Percentiles rank a stretch among this genome's conserved stretches.
Conservation (phyloP, 2,113 vertebrate species). For the Dolichallabes microphthalmus region DNA sequence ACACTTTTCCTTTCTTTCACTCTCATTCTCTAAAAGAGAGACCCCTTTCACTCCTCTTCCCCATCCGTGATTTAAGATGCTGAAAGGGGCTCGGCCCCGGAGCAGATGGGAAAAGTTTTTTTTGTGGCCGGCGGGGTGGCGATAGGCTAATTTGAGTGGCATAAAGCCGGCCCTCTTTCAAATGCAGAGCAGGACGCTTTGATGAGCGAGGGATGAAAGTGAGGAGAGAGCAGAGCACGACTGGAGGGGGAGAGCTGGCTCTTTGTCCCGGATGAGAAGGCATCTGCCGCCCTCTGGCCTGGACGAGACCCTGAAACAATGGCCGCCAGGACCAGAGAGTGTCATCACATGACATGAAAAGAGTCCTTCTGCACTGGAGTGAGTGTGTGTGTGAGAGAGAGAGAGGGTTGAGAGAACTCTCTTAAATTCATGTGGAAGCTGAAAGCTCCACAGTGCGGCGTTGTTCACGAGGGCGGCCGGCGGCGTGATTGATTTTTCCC, state of each 20-base stretch:
- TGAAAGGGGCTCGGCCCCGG: slow-evolving; percentile 69
- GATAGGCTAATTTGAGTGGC: slow-evolving; percentile 72
- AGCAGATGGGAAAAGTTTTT: slow-evolving; percentile 76
- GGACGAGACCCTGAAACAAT: slow-evolving; percentile 68
- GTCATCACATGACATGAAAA: slow-evolving; percentile 65
- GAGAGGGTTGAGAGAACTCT: slow-evolving; percentile 3
- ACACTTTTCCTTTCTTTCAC: slow-evolving; percentile 32
- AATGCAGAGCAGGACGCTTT: slow-evolving; percentile 76
- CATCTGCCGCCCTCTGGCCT: slow-evolving; percentile 80
- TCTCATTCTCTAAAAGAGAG: slow-evolving; percentile 46
- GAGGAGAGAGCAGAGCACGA: slow-evolving; percentile 52
- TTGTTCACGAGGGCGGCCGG: neutral
- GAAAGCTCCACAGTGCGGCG: neutral
- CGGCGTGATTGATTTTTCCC: slow-evolving; percentile 60
- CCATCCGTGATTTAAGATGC: slow-evolving; percentile 76
- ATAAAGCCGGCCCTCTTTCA: slow-evolving; percentile 74
- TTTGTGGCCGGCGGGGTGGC: slow-evolving; percentile 67
- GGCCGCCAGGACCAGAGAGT: slow-evolving; percentile 68
- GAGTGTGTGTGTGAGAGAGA: neutral
- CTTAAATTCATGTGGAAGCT: slow-evolving; percentile 19
- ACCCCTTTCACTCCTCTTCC: slow-evolving; percentile 52
- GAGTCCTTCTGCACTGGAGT: slow-evolving; percentile 1
- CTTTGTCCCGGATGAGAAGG: slow-evolving; percentile 88
- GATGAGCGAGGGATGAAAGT: slow-evolving; percentile 76
- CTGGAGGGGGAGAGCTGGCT: slow-evolving; percentile 54